A percentile compares a stretch with the other conserved stretches of the same genome.
Evolutionary conservation across 2,888 invertebrate species (phyloP).

Genomic region (Macaria notata): DNA sequence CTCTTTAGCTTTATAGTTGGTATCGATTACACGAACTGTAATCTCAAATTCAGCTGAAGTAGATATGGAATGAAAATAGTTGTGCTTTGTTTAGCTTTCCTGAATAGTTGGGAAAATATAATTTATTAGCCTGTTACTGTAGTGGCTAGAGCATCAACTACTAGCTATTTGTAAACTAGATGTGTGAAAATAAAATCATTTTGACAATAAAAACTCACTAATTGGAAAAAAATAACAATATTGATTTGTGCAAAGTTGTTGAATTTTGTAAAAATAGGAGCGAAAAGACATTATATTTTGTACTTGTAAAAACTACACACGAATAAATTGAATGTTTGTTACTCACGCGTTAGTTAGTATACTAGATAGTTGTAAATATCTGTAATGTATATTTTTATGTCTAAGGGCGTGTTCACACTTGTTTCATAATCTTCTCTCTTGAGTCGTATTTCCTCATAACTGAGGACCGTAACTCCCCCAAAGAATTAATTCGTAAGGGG

Average conservation of each 20-base stretch:
- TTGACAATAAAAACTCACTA: slow-evolving; percentile 24
- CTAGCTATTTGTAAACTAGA: slow-evolving; percentile 12
- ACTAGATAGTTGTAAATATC: slow-evolving; percentile 40
- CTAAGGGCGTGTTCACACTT: slow-evolving; percentile 28
- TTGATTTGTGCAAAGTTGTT: slow-evolving; percentile 15
- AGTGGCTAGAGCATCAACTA: slow-evolving; percentile 6
- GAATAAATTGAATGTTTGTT: slow-evolving; percentile 29
- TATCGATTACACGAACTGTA: no score
- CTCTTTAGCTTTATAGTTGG: no score
- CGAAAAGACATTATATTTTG: slow-evolving; percentile 24
- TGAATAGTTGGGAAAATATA: neutral
- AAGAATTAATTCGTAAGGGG: no score
- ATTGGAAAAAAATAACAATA: slow-evolving; percentile 5
- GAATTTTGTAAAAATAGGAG: slow-evolving; percentile 11
- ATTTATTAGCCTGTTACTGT: slow-evolving; percentile 5
- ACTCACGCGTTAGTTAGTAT: slow-evolving; percentile 30
- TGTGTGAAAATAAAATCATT: slow-evolving; percentile 9
- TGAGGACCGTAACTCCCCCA: no score
- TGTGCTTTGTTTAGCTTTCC: slow-evolving; percentile 8
- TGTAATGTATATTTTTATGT: slow-evolving; percentile 55
- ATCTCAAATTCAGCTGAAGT: no score
- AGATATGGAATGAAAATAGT: neutral
- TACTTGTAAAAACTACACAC: slow-evolving; percentile 12
- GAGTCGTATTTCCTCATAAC: no score
- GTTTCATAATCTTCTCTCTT: neutral